Percentiles rank a stretch among this genome's conserved stretches.
phyloP scores from a whole-genome alignment of 2,113 vertebrate genomes.

The Strigops habroptila region DNA sequence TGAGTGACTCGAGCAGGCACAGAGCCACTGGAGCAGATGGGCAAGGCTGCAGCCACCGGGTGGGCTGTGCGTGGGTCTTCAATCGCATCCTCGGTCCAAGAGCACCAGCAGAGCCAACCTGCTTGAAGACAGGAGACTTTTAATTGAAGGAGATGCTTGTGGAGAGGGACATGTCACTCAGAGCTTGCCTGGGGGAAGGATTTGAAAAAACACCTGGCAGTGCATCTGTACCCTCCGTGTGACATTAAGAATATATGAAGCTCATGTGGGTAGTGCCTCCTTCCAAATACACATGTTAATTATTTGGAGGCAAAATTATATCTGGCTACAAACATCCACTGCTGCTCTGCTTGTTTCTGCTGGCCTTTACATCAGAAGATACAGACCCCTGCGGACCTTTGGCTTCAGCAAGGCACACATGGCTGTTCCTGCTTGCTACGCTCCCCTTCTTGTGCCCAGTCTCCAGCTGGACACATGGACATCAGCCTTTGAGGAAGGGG shows the following conservation, averaged over 20 bases:
- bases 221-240: not conserved
- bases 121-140: not conserved
- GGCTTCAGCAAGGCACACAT: not conserved
- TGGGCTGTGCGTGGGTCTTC: not conserved
- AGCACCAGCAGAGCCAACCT: not conserved
- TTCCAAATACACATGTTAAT: not conserved
- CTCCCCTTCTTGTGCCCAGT: not conserved
- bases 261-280: not conserved
- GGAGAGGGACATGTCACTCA: accelerated
- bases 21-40: not conserved
- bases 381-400: not conserved
- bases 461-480: not conserved
- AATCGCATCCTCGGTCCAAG: not conserved
- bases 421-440: not conserved
- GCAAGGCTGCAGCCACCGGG: not conserved
- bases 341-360: not conserved
- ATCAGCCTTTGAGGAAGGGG: accelerated
- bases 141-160: not conserved
- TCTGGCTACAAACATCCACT: not conserved
- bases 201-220: not conserved
- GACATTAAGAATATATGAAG: not conserved
- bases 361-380: accelerated
- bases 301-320: not conserved
- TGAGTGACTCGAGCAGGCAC: not conserved
- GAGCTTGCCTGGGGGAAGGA: not conserved